Conservation (phyloP, 2,113 vertebrate species). For the Riparia riparia region DNA sequence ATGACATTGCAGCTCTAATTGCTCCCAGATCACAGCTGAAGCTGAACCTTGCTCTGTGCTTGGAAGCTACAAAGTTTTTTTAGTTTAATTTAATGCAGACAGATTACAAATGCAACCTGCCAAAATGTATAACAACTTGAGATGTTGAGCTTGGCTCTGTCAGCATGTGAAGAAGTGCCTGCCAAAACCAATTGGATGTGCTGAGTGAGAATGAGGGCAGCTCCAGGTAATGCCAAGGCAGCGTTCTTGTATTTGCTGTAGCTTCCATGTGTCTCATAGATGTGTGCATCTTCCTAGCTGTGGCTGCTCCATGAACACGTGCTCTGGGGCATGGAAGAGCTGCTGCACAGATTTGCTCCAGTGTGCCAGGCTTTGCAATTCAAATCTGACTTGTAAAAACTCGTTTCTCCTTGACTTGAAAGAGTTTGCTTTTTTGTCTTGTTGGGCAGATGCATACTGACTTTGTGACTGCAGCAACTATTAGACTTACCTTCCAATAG, state of each 20-base stretch:
- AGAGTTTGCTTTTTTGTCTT: neutral
- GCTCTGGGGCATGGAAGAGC: fast-evolving
- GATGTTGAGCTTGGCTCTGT: slow-evolving; percentile 7
- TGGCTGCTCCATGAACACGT: neutral
- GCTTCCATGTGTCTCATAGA: fast-evolving
- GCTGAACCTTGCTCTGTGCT: neutral
- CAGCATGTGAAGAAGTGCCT: neutral
- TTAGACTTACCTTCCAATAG: neutral
- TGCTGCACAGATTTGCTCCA: neutral
- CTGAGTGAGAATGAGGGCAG: fast-evolving
- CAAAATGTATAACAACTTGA: neutral
- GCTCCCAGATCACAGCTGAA: neutral
- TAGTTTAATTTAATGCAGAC: neutral
- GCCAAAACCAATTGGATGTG: neutral
- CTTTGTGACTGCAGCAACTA: neutral
- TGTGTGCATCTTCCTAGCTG: neutral
- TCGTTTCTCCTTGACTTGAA: neutral
- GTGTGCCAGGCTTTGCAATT: fast-evolving
- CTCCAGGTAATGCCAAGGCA: neutral
- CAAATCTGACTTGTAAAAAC: neutral
- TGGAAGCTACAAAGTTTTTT: neutral
- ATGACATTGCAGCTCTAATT: neutral
- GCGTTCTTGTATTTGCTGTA: neutral
- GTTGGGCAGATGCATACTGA: neutral
- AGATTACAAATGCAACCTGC: neutral